Percentiles rank a stretch among this genome's conserved stretches.
Conservation (phyloP, 1,140 invertebrate genomes). For the Scaptomyza pallida region DNA sequence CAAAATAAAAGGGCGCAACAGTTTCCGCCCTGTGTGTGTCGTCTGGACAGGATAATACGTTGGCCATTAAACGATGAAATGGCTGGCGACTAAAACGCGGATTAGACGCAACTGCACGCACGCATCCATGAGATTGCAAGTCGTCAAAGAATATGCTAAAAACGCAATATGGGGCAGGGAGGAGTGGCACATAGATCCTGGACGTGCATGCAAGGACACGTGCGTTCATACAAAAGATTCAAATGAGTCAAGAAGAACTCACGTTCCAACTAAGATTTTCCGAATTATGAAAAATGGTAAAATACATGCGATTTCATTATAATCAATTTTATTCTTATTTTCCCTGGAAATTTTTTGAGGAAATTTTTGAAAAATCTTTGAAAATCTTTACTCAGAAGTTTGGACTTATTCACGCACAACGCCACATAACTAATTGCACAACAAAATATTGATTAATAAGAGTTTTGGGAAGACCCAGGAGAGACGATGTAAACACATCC, state of each 20-base stretch:
- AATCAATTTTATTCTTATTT: conserved; percentile 13
- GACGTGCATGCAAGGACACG: conserved; percentile 44
- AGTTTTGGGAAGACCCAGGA: conserved; percentile 22
- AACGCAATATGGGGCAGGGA: not conserved
- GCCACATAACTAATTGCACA: conserved; percentile 53
- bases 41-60: conserved; percentile 27
- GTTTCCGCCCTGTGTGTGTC: conserved; percentile 19
- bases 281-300: not conserved
- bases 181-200: conserved; percentile 19
- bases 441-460: conserved; percentile 43
- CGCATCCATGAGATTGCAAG: conserved; percentile 54
- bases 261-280: too few species aligned
- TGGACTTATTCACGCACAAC: conserved; percentile 41
- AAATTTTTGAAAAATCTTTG: conserved; percentile 13
- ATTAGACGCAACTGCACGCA: conserved; percentile 76
- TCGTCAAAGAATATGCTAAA: conserved; percentile 15
- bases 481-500: not conserved
- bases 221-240: conserved; percentile 9
- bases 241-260: too few species aligned
- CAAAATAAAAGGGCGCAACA: conserved; percentile 31
- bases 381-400: conserved; percentile 51
- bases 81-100: conserved; percentile 68
- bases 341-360: not conserved
- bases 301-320: conserved; percentile 10
- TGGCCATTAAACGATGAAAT: conserved; percentile 26